A percentile compares a stretch with the other conserved stretches of the same genome.
These are phyloP conservation scores for Tiliqua scincoides DNA, from an alignment of 2,113 vertebrate genomes.

Conservation along the genomic window DNA sequence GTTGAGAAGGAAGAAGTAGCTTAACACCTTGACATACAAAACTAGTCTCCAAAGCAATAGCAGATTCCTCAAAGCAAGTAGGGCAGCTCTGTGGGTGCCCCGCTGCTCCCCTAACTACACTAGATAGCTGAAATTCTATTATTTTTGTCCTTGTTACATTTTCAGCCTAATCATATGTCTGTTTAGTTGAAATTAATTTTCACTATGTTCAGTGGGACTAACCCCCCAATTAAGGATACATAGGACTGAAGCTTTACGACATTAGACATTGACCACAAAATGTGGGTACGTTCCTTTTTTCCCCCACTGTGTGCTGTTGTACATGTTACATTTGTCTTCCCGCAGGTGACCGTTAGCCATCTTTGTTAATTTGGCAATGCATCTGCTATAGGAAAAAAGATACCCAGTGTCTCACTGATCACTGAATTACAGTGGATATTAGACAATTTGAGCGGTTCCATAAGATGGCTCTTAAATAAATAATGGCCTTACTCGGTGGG, in stretches of 20 bases:
- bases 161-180: background rate
- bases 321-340: background rate
- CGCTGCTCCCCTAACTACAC: background rate
- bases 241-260: background rate
- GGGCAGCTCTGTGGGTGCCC: background rate
- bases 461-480: slow-evolving; percentile 50
- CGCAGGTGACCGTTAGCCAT: background rate
- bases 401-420: slow-evolving; percentile 1
- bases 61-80: background rate
- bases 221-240: background rate
- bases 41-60: no score
- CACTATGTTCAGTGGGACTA: background rate
- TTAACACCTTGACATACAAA: background rate
- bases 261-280: background rate
- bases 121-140: no score
- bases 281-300: background rate
- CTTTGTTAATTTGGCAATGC: slow-evolving; percentile 22
- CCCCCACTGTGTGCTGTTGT: background rate
- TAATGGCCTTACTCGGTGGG: background rate
- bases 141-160: background rate
- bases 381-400: background rate
- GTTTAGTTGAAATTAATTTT: background rate
- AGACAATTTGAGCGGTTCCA: slow-evolving; percentile 22
- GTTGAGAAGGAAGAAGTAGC: background rate
- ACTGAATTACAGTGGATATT: slow-evolving; percentile 1